Base-by-base conservation (phyloP, 2,888 invertebrate genomes). In the Drosophila koepferae region DNA sequence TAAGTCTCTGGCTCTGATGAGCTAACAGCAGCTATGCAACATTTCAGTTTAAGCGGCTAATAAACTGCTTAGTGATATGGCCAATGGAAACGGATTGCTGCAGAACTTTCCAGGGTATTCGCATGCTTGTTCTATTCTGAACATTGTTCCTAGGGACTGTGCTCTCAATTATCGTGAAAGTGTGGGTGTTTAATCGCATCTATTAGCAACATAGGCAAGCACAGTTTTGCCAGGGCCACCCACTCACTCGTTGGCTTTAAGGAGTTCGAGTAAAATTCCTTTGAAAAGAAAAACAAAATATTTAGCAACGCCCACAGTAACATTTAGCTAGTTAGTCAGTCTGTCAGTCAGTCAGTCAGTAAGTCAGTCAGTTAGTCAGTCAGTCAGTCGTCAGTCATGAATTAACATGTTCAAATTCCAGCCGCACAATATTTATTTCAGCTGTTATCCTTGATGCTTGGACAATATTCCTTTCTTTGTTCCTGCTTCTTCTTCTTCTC, bases 101-200 rank as follows among this genome's bases (percentile, higher is more conserved):
- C 8, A 10, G 16, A 28, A 1, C 16, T 20, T 46, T 55, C 51
- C 58, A 63, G 51, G 59, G 54, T 68, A 64, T 36, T 36, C 41
- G 23, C 3, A 18, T 38, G 16, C 9, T 28, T 41, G 28, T 10
- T 40, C 40, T 16, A n/a, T 23, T 54, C 46, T 12, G 16, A 12
- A 20, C 16, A 31, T 9, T 23, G 20, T 23, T 23, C 23, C n/a
- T 10, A 20, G 34, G 28, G 49, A 67, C 67, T 46, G 56, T 74
- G 79, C 74, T 44, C 53, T 49, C 53, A 40, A 55, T 48, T 53
- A 58, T 65, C 48, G 10, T 49, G 68, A 48, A 44, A 51, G 44
- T 69, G 90, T 90, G 73, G 86, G 86, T 86, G 90, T 68, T 77
- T 90, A 90, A 90, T 90, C 86, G 89, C 86, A 90, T 83, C 90